phyloP scores from a whole-genome alignment of 1,140 invertebrate genomes.

The Zeugodacus cucurbitae region DNA sequence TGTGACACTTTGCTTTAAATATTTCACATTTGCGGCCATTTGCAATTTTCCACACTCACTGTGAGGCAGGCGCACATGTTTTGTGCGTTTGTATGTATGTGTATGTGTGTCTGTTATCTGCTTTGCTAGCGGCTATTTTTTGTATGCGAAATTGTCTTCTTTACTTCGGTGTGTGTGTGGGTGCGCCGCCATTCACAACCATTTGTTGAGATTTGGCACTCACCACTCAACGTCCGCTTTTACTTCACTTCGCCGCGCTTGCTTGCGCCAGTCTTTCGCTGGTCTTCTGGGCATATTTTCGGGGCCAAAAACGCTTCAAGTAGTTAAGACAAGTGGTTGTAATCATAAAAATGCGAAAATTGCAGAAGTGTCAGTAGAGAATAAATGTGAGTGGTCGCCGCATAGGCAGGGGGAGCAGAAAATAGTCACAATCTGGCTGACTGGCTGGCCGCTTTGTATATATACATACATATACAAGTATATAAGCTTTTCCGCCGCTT shows the following conservation, averaged over 20 bases:
- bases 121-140: neutral
- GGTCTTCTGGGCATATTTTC: neutral
- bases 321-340: conserved; percentile 35
- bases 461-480: neutral
- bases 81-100: neutral
- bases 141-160: neutral
- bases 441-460: no score
- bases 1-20: conserved; percentile 40
- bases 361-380: conserved; percentile 11
- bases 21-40: conserved; percentile 34
- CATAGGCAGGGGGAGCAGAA: neutral
- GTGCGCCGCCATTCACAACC: neutral
- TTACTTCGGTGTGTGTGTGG: neutral
- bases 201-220: conserved; percentile 34
- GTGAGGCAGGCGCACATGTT: neutral
- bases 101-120: neutral
- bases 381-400: neutral
- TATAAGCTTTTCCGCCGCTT: neutral
- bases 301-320: conserved; percentile 14
- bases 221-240: neutral
- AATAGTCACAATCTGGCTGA: neutral
- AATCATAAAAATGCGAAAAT: conserved; percentile 38
- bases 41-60: conserved; percentile 1
- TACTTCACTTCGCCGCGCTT: neutral
- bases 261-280: no score